Percentiles rank a stretch among this genome's conserved stretches.
These are phyloP conservation scores for Drepana arcuata DNA, from an alignment of 1,140 invertebrate genomes.

Conservation along the genomic window DNA sequence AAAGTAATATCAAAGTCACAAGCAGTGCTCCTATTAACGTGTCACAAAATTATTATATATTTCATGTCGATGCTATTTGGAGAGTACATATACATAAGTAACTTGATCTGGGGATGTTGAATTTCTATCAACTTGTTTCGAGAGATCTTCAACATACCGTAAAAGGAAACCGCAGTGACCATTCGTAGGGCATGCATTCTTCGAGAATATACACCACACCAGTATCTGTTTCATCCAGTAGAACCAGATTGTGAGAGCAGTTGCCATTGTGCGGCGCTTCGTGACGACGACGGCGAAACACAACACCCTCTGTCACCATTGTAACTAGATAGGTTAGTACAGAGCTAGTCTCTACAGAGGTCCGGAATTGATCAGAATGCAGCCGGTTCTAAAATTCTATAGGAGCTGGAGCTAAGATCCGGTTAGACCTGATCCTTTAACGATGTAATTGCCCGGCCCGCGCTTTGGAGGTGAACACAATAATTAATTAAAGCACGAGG, in stretches of 20 bases:
- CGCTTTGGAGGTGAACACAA: constrained; percentile 23
- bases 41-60: no score
- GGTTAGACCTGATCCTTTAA: constrained; percentile 11
- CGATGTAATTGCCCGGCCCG: constrained; percentile 31
- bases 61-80: no score
- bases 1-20: no score
- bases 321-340: constrained; percentile 38
- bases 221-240: constrained; percentile 47
- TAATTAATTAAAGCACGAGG: constrained; percentile 47
- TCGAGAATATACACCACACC: constrained; percentile 14
- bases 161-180: constrained; percentile 10
- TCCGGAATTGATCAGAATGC: constrained; percentile 42
- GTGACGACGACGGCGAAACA: constrained; percentile 34
- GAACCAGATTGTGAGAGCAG: constrained; percentile 28
- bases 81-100: no score
- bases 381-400: constrained; percentile 7
- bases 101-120: no score
- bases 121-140: no score
- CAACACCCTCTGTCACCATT: constrained; percentile 25
- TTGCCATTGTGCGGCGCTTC: constrained; percentile 38
- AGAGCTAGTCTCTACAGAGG: no score
- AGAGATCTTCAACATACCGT: no score
- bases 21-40: no score
- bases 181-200: no score
- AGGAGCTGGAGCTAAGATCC: constrained; percentile 7